Percentiles rank a stretch among this genome's conserved stretches.
phyloP scores from a whole-genome alignment of 2,113 vertebrate genomes.

The Gallinago paraguaiae region DNA sequence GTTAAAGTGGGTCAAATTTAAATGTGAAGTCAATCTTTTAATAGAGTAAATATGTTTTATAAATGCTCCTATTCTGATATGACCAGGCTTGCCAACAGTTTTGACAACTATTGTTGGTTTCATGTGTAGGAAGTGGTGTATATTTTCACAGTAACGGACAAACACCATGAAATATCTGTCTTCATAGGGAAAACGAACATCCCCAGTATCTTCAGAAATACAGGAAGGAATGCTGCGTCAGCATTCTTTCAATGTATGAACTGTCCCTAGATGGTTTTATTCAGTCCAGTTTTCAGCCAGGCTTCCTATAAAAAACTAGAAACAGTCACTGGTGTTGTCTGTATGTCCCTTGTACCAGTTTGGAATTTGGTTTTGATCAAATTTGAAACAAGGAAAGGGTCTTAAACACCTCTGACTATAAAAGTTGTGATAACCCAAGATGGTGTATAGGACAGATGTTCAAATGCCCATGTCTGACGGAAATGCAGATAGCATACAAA shows the following conservation, averaged over 20 bases:
- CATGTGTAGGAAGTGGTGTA: rapidly evolving
- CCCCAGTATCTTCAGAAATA: background rate
- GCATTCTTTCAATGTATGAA: background rate
- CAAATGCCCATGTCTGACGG: background rate
- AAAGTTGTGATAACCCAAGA: background rate
- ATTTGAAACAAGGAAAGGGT: background rate
- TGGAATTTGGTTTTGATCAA: background rate
- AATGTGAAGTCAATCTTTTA: background rate
- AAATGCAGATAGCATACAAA: background rate
- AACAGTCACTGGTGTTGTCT: background rate
- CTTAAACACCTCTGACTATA: background rate
- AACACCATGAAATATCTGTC: background rate
- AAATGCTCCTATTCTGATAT: background rate
- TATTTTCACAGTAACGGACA: background rate
- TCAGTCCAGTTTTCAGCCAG: background rate
- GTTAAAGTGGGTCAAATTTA: background rate
- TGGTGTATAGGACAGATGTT: background rate
- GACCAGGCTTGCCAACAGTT: background rate
- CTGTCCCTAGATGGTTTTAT: background rate
- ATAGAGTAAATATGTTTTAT: background rate
- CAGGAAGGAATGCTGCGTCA: background rate
- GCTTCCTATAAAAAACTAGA: background rate
- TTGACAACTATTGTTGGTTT: background rate
- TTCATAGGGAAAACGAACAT: background rate
- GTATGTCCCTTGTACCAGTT: background rate